Base-by-base conservation (phyloP, 2,888 invertebrate genomes). In the Archips xylosteana region DNA sequence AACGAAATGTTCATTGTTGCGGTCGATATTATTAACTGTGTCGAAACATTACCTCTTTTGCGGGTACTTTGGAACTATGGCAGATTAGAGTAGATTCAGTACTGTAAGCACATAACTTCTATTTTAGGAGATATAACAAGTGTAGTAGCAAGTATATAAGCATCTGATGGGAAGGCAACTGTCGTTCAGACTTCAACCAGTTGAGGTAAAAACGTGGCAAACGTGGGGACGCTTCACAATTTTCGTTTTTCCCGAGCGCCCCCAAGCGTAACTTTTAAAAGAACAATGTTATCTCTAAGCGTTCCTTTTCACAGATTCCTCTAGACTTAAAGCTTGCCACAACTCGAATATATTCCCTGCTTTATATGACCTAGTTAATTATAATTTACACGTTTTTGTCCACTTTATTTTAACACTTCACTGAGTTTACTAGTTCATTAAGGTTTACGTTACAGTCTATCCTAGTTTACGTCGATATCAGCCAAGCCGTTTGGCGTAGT, bases 301-400 rank as follows among this genome's bases (percentile, higher is more conserved):
- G 83, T 80, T 77, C 78, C 64, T 15, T 32, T 32, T 32, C 73
- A 76, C 78, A 79, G 77, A 78, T 76, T 80, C 76, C 77, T 78
- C 78, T 61, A 68, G 74, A 68, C 76, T 79, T 84, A 84, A 86
- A 86, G 86, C 85, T 84, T 78, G 76, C 83, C 85, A 85, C 85
- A 85, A 85, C 83, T 79, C 80, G 78, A 79, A 78, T 76, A 80
- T 80, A 79, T 76, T 82, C 82, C 84, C 85, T 85, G 85, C 82
- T 77, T 84, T 80, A 75, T 57, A 65, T 76, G 81, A 83, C 79
- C 78, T 81, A 82, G 83, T 76, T 75, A 49, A 12, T 71, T 65
- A 66, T 64, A 80, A 78, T 75, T 78, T 79, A 75, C 76, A 80
- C 79, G 77, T 77, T 79, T 80, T 3, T 79, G 81, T 81, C 60